phyloP scores from a whole-genome alignment of 2,888 invertebrate genomes.

The Cephus runcator region DNA sequence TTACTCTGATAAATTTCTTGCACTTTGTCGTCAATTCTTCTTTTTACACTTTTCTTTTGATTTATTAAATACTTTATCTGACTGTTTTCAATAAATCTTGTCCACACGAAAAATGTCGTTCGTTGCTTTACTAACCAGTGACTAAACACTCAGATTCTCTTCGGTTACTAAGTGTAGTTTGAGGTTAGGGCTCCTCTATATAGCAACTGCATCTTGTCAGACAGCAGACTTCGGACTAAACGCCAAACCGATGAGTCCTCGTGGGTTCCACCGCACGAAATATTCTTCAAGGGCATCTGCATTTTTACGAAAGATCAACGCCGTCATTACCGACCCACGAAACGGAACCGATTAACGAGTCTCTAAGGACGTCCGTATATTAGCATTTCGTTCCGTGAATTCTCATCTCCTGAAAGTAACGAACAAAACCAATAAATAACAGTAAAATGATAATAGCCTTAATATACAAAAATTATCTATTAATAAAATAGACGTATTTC shows the following conservation, averaged over 20 bases:
- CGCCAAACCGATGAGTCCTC: constrained; percentile 56
- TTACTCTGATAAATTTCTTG: not conserved
- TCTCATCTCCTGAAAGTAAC: not conserved
- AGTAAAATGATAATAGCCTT: not conserved
- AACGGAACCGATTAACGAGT: constrained; percentile 4
- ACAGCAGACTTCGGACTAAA: constrained; percentile 32
- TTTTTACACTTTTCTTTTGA: not conserved
- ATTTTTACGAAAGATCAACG: constrained; percentile 46
- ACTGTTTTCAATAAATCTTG: not conserved
- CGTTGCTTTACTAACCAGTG: not conserved
- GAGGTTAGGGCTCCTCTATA: not conserved
- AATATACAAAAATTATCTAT: not conserved
- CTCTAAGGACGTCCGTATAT: not conserved
- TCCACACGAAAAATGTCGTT: not conserved
- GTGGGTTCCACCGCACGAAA: constrained; percentile 42
- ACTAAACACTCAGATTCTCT: not conserved
- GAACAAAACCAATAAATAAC: not conserved
- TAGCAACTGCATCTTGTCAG: constrained; percentile 50
- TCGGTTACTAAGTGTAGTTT: not conserved
- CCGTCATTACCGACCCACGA: not conserved
- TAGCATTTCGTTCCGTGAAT: constrained; percentile 1
- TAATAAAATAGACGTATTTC: not conserved
- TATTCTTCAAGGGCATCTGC: constrained; percentile 56
- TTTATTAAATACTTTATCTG: not conserved
- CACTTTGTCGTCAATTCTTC: not conserved